Base-by-base conservation (phyloP, 2,113 vertebrate species). In the Cyanoliseus patagonus region DNA sequence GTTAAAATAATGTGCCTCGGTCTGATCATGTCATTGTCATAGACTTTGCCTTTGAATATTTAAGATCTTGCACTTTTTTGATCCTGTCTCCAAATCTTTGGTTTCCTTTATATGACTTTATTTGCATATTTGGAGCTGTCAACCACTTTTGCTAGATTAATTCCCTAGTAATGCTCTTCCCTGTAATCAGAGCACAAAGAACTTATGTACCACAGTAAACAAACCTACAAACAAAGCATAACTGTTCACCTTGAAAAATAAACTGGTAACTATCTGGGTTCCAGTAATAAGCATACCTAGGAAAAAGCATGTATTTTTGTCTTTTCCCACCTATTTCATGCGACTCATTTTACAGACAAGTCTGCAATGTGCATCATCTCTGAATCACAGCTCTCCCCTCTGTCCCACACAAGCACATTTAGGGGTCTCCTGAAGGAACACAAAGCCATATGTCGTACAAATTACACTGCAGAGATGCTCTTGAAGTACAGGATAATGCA, bases 11-110 rank as follows among this genome's bases (percentile, higher is more conserved):
- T 66, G 55, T 73, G 81, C 63, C 51, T 88, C 42, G 83, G 83
- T 88, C 95, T 92, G 91, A 92, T 91, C 52, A 6, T 77, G 74
- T 94, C 92, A 85, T 74, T 91, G 78, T 83, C 91, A 83, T 31
- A 85, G 13, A 74, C 37, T 84, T 44, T 46, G 53, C 81, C 81
- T 87, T 42, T 24, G 62, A 96, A 70, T 92, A 91, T 35, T 83
- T 92, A 44, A 82, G 67, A 49, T 79, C 87, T 77, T 92, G 47
- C 57, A 66, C 81, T 86, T 91, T 73, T 63, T 64, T 77, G 86
- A 82, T 89, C 66, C 77, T 61, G 76, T 31, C 73, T 86, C 77
- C 39, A 76, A 51, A 76, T 72, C 74, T 74, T 46, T 63, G 46
- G 24, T 35, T 94, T 83, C 81, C 28, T 94, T 55, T 51, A 6